Percentiles rank a stretch among this genome's conserved stretches.
phyloP scores from a whole-genome alignment of 2,113 vertebrate species.

The Camelus dromedarius region DNA sequence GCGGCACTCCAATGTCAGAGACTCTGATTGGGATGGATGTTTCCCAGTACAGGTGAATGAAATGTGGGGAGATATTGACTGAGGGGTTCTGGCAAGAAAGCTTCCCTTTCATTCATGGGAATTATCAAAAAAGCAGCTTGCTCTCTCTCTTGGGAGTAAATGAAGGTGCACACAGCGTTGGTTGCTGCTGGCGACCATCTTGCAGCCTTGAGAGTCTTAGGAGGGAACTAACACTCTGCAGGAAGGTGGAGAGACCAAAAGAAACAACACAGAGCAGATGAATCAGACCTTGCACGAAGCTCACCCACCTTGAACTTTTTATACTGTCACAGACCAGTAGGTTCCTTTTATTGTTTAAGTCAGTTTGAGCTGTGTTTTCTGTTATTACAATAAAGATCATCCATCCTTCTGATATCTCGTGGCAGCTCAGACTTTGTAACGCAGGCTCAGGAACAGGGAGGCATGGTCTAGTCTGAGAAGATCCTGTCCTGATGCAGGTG shows the following conservation, averaged over 20 bases:
- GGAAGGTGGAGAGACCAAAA: slow-evolving; percentile 4
- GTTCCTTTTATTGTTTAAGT: neutral
- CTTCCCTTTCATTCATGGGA: neutral
- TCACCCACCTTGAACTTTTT: neutral
- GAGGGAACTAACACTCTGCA: neutral
- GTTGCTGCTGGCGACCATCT: slow-evolving; percentile 31
- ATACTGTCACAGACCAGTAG: neutral
- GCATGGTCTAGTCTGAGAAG: neutral
- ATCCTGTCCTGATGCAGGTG: neutral
- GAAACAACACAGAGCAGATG: neutral
- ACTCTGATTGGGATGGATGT: neutral
- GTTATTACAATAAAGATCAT: neutral
- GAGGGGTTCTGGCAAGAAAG: neutral
- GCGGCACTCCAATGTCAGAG: neutral
- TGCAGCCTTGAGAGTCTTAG: slow-evolving; percentile 8
- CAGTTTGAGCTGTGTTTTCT: neutral
- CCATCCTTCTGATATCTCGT: neutral
- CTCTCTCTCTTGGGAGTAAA: neutral
- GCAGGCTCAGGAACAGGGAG: neutral
- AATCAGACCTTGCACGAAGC: neutral
- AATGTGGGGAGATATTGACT: neutral
- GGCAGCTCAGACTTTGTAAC: neutral
- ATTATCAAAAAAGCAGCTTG: slow-evolving; percentile 37
- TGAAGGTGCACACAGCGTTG: neutral
- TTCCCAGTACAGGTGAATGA: neutral